These are phyloP conservation scores for Anarhynchus alexandrinus DNA, from an alignment of 2,113 vertebrate species.

Conservation along the genomic window DNA sequence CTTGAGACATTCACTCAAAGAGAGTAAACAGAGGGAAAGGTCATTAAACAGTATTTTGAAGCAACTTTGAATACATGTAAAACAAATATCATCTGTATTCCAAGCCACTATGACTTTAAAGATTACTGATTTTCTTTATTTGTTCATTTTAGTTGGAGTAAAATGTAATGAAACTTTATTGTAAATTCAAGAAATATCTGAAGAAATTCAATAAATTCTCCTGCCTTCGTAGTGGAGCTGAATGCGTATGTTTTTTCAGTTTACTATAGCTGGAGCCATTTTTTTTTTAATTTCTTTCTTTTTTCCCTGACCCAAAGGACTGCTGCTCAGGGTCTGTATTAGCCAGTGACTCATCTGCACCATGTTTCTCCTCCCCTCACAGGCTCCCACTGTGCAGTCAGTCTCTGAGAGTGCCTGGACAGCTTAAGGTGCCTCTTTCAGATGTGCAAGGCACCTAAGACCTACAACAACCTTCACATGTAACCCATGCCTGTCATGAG, in stretches of 20 bases:
- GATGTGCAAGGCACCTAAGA: background rate
- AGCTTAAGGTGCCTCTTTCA: background rate
- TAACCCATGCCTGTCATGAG: background rate
- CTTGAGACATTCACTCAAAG: background rate
- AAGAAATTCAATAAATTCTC: background rate
- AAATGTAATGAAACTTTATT: background rate
- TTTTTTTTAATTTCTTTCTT: background rate
- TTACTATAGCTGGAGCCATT: accelerated
- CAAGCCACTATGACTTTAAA: background rate
- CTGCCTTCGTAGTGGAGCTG: background rate
- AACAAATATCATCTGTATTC: background rate
- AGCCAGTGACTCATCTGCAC: background rate
- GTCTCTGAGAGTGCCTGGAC: background rate
- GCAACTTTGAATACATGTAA: background rate
- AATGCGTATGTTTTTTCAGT: background rate
- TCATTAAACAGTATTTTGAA: background rate
- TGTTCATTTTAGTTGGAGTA: background rate
- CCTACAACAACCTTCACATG: background rate
- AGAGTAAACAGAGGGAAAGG: background rate
- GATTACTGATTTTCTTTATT: background rate
- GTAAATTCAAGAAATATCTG: background rate
- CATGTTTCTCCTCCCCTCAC: background rate
- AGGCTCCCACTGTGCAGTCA: background rate
- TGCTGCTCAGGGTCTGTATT: background rate
- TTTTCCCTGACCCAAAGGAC: background rate